phyloP scores from a whole-genome alignment of 1,140 invertebrate genomes.

The Anthonomus grandis region DNA sequence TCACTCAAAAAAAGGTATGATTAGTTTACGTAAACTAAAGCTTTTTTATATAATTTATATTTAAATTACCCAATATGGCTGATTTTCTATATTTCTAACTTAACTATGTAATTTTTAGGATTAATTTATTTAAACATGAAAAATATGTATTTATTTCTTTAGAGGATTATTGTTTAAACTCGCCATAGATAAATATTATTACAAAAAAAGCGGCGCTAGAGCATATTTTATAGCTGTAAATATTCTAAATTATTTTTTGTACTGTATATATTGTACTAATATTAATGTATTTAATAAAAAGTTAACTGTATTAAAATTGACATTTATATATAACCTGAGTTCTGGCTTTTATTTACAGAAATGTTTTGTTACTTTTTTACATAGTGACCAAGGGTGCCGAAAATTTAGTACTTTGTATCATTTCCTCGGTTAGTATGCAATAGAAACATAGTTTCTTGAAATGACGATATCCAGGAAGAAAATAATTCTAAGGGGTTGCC shows the following conservation, averaged over 20 bases:
- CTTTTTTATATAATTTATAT: neutral
- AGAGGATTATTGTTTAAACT: neutral
- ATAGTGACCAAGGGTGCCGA: no score
- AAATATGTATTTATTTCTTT: neutral
- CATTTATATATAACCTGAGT: no score
- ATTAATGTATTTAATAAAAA: slow-evolving; percentile 17
- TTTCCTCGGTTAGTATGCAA: no score
- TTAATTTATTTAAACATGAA: neutral
- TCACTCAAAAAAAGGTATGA: neutral
- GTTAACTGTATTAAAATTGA: no score
- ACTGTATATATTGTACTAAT: slow-evolving; percentile 16
- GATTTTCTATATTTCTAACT: no score
- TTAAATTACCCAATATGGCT: neutral
- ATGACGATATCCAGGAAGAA: no score
- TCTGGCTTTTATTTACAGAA: no score
- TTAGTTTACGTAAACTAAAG: neutral
- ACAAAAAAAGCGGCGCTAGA: neutral
- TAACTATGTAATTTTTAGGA: no score
- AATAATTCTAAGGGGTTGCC: no score
- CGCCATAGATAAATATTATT: neutral
- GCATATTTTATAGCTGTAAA: slow-evolving; percentile 10
- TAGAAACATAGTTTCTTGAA: no score
- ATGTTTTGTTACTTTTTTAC: no score
- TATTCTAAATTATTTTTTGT: slow-evolving; percentile 30
- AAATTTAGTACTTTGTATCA: no score